phyloP scores from a whole-genome alignment of 2,888 invertebrate genomes.

The Epiblema foenella region DNA sequence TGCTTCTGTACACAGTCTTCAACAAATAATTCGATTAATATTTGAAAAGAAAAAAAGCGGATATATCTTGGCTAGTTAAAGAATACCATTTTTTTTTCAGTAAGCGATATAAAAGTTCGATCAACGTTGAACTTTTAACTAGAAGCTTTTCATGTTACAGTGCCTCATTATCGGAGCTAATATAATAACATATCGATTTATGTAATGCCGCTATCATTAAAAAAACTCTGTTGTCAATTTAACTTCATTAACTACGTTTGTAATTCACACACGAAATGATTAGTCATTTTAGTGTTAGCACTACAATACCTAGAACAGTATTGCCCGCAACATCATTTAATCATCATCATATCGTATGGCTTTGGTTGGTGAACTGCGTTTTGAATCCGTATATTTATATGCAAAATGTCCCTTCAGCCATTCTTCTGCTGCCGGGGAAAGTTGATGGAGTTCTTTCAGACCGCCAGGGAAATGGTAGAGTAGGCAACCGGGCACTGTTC shows the following conservation, averaged over 20 bases:
- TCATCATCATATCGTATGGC: no score
- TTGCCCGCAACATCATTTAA: no score
- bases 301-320: no score
- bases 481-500: no score
- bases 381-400: no score
- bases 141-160: constrained; percentile 3
- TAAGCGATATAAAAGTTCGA: constrained; percentile 30
- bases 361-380: no score
- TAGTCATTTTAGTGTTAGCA: no score
- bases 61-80: constrained; percentile 30
- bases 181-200: not conserved
- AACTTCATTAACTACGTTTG: not conserved
- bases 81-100: constrained; percentile 37
- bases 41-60: constrained; percentile 22
- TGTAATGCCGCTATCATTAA: not conserved
- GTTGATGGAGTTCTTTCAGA: no score
- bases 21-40: constrained; percentile 5
- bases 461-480: no score
- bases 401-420: no score
- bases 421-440: no score
- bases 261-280: no score
- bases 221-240: not conserved
- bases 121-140: constrained; percentile 34
- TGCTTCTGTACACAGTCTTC: not conserved
- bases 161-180: constrained; percentile 19